phyloP scores from a whole-genome alignment of 1,140 invertebrate species.

The Aradophagus sp. region DNA sequence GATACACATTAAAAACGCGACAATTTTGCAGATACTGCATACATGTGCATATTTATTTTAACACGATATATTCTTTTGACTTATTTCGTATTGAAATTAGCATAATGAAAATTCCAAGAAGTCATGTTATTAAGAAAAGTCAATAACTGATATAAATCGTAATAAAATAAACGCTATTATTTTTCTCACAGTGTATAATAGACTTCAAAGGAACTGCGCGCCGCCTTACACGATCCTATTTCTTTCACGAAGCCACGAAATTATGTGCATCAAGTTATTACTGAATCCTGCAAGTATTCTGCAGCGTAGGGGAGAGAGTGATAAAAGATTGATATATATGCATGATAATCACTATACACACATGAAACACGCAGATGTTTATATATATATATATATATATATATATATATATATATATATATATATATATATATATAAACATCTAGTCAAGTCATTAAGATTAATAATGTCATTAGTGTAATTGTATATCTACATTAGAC shows the following conservation, averaged over 20 bases:
- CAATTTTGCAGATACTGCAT: too few relatives aligned
- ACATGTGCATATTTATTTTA: too few relatives aligned
- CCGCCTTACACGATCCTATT: conserved; percentile 10
- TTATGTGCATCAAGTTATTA: conserved; percentile 41
- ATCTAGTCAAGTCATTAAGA: conserved; percentile 36
- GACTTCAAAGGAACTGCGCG: conserved; percentile 7
- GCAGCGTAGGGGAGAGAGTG: conserved; percentile 58
- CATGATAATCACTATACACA: conserved; percentile 58
- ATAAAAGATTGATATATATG: conserved; percentile 56
- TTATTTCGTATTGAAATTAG: too few relatives aligned
- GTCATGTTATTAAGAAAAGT: too few relatives aligned
- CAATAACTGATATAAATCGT: too few relatives aligned
- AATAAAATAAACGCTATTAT: too few relatives aligned
- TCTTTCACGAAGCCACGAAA: conserved; percentile 37
- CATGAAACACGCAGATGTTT: conserved; percentile 25
- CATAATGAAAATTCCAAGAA: too few relatives aligned
- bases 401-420: too few relatives aligned
- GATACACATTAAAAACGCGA: too few relatives aligned
- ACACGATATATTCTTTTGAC: too few relatives aligned
- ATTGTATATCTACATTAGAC: conserved; percentile 51
- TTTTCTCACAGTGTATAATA: too few relatives aligned
- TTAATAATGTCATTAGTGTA: conserved; percentile 41
- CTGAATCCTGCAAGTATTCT: conserved; percentile 48
- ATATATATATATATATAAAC: too few relatives aligned
- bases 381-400: conserved; percentile 43